These are phyloP conservation scores for Sterna hirundo DNA, from an alignment of 2,113 vertebrate species.

Conservation along the genomic window DNA sequence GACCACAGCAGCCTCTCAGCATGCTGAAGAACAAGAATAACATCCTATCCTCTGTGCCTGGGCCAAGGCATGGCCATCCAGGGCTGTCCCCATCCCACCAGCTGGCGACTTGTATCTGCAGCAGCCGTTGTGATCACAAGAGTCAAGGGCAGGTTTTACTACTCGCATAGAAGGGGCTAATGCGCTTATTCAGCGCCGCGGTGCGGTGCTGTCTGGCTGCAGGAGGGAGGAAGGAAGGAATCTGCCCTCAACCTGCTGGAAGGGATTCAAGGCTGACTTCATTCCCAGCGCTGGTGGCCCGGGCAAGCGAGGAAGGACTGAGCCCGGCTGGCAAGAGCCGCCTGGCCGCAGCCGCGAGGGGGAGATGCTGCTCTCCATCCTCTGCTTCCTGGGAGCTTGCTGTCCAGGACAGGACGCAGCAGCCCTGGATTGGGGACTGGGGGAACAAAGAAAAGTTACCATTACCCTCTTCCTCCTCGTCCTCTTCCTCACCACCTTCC, in stretches of 20 bases:
- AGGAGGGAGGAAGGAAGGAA: constrained; percentile 44
- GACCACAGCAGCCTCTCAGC: background rate
- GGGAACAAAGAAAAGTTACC: constrained; percentile 64
- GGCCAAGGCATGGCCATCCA: background rate
- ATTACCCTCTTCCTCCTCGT: constrained; percentile 81
- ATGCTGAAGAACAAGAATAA: accelerated
- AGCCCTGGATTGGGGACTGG: accelerated
- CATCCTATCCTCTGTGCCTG: background rate
- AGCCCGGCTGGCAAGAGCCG: background rate
- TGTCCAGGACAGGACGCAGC: background rate
- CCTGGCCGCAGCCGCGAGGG: background rate
- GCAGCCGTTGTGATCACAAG: accelerated
- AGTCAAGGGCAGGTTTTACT: constrained; percentile 34
- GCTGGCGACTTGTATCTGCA: accelerated
- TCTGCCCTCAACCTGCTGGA: constrained; percentile 52
- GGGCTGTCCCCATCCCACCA: background rate
- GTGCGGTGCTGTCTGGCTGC: background rate
- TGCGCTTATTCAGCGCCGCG: background rate
- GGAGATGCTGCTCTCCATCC: background rate
- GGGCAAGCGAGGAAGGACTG: accelerated
- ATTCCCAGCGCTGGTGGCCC: background rate
- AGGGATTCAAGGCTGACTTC: constrained; percentile 37
- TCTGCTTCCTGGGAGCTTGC: background rate
- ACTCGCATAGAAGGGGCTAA: background rate
- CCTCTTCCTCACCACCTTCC: constrained; percentile 80